Evolutionary conservation across 1,140 invertebrate species (phyloP).

Genomic region (Drosophila truncata): DNA sequence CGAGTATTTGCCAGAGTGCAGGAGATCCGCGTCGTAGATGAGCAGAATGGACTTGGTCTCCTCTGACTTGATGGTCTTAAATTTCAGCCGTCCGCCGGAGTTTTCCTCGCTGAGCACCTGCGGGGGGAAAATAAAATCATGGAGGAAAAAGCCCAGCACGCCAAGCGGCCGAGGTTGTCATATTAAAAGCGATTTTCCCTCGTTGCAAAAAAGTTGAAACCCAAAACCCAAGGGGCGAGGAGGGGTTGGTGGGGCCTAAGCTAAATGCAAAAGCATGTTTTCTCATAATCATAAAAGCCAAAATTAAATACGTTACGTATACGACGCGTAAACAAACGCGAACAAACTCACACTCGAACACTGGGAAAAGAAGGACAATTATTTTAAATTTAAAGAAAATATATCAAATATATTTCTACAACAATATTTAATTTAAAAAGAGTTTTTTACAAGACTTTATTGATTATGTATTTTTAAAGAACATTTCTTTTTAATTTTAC

Average conservation of each 20-base stretch:
- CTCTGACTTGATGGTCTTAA: constrained; percentile 85
- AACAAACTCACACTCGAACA: constrained; percentile 18
- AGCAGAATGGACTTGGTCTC: constrained; percentile 85
- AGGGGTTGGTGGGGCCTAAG: not conserved
- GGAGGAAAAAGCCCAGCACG: not conserved
- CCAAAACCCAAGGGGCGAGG: constrained; percentile 2
- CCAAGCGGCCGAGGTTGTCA: constrained; percentile 19
- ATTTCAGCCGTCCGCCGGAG: constrained; percentile 82
- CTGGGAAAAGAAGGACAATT: not conserved
- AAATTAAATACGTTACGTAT: constrained; percentile 82
- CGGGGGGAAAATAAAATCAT: not conserved
- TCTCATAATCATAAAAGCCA: constrained; percentile 82
- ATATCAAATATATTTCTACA: not conserved
- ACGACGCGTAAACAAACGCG: constrained; percentile 74
- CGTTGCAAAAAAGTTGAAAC: constrained; percentile 16
- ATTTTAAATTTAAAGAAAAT: not conserved
- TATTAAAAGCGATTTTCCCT: constrained; percentile 60
- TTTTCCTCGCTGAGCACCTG: constrained; percentile 85
- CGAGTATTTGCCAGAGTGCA: constrained; percentile 86
- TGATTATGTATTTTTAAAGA: not conserved
- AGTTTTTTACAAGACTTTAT: too few relatives aligned
- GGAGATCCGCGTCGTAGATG: constrained; percentile 84
- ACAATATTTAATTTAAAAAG: not conserved
- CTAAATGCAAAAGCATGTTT: constrained; percentile 83
- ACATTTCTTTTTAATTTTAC: too few relatives aligned